phyloP scores from a whole-genome alignment of 2,113 vertebrate species.

The Tychaedon coryphoeus region DNA sequence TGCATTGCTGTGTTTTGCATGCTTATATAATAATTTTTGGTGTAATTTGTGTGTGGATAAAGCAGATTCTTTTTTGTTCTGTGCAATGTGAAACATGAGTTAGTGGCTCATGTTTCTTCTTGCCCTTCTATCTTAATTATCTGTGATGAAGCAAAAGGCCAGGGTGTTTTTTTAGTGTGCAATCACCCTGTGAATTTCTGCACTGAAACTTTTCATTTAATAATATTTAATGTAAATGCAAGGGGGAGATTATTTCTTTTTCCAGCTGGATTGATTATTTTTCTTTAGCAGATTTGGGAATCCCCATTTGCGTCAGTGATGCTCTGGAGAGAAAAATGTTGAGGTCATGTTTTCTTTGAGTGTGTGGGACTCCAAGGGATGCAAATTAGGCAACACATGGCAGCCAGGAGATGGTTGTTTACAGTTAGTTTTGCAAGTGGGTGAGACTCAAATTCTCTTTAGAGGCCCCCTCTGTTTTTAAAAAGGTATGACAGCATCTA shows the following conservation, averaged over 20 bases:
- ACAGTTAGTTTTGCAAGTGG: background rate
- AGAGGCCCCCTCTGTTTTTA: background rate
- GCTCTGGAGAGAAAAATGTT: background rate
- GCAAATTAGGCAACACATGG: background rate
- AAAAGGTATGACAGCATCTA: background rate
- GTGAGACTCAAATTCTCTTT: background rate
- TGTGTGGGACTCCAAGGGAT: background rate
- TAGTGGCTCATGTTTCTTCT: background rate
- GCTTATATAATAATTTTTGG: background rate
- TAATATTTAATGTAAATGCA: background rate
- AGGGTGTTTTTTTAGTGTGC: background rate
- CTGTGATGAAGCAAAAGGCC: background rate
- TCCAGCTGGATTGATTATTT: background rate
- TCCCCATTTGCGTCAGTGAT: background rate
- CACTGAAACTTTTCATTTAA: background rate
- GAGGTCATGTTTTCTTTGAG: background rate
- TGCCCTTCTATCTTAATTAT: background rate
- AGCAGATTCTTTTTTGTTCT: background rate
- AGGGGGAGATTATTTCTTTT: background rate
- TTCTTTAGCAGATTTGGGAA: background rate
- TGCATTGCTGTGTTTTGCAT: background rate
- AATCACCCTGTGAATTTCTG: background rate
- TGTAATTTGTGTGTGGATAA: background rate
- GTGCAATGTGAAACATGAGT: background rate
- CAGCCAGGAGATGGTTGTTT: background rate